phyloP scores from a whole-genome alignment of 2,888 invertebrate genomes.

The Chymomyza fuscimana region DNA sequence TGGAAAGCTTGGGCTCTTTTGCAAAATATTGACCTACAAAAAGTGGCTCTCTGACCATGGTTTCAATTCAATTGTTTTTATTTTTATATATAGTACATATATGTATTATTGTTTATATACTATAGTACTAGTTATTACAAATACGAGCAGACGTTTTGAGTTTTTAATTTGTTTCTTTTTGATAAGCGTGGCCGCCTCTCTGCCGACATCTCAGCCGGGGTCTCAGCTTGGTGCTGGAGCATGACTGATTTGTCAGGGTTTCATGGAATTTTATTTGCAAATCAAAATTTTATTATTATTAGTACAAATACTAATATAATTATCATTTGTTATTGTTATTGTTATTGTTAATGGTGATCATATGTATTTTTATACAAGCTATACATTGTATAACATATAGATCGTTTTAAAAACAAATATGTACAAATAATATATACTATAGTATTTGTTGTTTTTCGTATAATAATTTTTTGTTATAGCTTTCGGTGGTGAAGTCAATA shows the following conservation, averaged over 20 bases:
- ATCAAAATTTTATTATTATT: background rate
- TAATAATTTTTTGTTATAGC: too few relatives aligned
- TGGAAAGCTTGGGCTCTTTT: background rate
- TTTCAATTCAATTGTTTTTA: background rate
- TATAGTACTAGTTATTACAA: background rate
- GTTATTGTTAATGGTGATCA: background rate
- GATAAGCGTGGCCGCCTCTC: background rate
- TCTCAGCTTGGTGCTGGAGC: background rate
- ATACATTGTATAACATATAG: background rate
- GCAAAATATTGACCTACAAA: constrained; percentile 5
- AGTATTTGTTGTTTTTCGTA: too few relatives aligned
- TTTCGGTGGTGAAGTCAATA: too few relatives aligned
- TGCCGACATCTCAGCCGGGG: background rate
- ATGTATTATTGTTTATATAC: background rate
- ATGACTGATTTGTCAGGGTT: constrained; percentile 8
- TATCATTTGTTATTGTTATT: constrained; percentile 3
- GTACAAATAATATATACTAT: background rate
- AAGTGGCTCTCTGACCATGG: background rate
- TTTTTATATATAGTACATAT: background rate
- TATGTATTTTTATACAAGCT: background rate
- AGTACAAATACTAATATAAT: background rate
- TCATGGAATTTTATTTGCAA: background rate
- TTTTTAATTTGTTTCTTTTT: background rate
- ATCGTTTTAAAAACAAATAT: too few relatives aligned
- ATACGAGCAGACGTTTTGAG: background rate